These are phyloP conservation scores for Brachionus manjavacas DNA, from an alignment of 1,140 invertebrate genomes.

Conservation along the genomic window DNA sequence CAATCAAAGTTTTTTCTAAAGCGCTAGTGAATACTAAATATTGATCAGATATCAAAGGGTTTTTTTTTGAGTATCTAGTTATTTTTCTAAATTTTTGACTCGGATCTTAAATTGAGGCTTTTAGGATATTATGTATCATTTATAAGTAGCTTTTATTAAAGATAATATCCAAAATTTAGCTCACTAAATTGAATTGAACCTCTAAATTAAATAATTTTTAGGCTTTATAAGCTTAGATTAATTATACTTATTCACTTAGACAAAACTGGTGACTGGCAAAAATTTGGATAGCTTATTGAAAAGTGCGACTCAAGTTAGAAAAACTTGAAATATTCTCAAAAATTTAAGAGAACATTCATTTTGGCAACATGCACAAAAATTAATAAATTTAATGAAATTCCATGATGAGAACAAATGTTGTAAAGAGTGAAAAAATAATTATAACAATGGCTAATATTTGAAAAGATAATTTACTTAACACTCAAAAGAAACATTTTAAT, in stretches of 20 bases:
- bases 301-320: neutral
- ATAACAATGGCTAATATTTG: neutral
- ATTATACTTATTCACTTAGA: neutral
- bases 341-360: neutral
- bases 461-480: neutral
- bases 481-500: neutral
- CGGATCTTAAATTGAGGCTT: neutral
- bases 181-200: neutral
- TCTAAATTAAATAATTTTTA: neutral
- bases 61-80: too few species aligned
- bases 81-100: neutral
- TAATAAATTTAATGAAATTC: neutral
- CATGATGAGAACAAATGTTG: neutral
- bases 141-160: neutral
- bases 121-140: neutral
- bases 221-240: neutral
- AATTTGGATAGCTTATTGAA: neutral
- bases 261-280: neutral
- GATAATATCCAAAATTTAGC: neutral
- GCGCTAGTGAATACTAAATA: too few species aligned
- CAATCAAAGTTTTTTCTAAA: neutral
- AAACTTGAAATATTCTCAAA: neutral
- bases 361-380: neutral
- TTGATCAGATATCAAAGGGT: too few species aligned
- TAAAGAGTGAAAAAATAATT: neutral